Evolutionary conservation across 2,113 vertebrate species (phyloP).

Genomic region (Neotoma lepida): DNA sequence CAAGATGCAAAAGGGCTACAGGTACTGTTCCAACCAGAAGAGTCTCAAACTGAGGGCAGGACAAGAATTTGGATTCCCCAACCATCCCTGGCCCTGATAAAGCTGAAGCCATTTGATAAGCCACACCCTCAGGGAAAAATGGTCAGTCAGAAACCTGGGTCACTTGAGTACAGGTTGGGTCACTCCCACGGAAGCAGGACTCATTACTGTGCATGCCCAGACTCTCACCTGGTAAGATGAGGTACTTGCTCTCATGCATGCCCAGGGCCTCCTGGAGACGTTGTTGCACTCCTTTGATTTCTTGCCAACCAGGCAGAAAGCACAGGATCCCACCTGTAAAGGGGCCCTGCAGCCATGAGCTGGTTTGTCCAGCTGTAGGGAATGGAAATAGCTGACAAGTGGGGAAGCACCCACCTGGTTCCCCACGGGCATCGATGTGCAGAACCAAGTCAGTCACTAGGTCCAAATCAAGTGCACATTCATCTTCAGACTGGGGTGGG

Average conservation of each 20-base stretch:
- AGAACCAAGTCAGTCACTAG: constrained; percentile 93
- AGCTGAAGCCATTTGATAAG: not conserved
- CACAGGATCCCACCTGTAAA: constrained; percentile 95
- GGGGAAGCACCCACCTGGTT: constrained; percentile 89
- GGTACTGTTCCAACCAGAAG: not conserved
- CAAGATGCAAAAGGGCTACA: constrained; percentile 15
- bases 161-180: accelerated
- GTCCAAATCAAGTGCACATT: constrained; percentile 89
- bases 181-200: not conserved
- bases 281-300: constrained; percentile 94
- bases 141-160: not conserved
- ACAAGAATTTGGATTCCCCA: not conserved
- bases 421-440: constrained; percentile 90
- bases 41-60: not conserved
- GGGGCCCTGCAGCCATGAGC: constrained; percentile 45
- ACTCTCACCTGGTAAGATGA: constrained; percentile 93
- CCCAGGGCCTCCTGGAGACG: constrained; percentile 87
- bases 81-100: not conserved
- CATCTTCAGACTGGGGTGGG: constrained; percentile 83
- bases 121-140: not conserved
- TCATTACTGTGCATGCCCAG: accelerated
- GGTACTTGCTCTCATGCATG: constrained; percentile 87
- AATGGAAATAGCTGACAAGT: not conserved
- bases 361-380: not conserved
- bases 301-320: constrained; percentile 98